Evolutionary conservation across 2,797 vertebrate species (phyloP).

Genomic region (Acomys russatus): DNA sequence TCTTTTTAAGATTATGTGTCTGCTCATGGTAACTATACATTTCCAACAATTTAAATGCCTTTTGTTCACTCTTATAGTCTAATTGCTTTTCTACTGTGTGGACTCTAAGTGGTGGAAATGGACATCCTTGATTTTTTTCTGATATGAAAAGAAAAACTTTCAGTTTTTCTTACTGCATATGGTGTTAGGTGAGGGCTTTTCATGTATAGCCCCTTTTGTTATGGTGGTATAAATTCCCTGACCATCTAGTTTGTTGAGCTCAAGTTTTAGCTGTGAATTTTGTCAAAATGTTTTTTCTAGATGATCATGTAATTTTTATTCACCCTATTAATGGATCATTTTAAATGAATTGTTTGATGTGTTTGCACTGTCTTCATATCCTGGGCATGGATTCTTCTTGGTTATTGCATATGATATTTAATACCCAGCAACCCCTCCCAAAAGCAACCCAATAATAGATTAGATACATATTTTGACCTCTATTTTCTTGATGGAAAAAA

Average conservation of each 20-base stretch:
- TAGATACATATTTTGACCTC: constrained; percentile 48
- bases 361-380: neutral
- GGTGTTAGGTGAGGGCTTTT: neutral
- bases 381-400: neutral
- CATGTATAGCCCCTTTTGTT: neutral
- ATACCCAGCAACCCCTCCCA: neutral
- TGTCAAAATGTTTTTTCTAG: neutral
- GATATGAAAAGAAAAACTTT: neutral
- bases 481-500: constrained; percentile 39
- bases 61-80: neutral
- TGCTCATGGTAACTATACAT: neutral
- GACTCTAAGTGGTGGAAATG: neutral
- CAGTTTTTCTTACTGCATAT: neutral
- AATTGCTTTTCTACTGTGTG: neutral
- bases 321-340: neutral
- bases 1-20: neutral
- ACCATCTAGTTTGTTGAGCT: neutral
- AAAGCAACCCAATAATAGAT: neutral
- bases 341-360: neutral
- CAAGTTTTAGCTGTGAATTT: neutral
- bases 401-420: neutral
- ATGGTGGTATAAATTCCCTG: neutral
- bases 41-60: neutral
- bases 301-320: neutral
- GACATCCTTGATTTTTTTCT: neutral